Evolutionary conservation across 2,888 invertebrate genomes (phyloP), one percentile per base, ranked within the genome.

Genomic region (Gibbula magus): DNA sequence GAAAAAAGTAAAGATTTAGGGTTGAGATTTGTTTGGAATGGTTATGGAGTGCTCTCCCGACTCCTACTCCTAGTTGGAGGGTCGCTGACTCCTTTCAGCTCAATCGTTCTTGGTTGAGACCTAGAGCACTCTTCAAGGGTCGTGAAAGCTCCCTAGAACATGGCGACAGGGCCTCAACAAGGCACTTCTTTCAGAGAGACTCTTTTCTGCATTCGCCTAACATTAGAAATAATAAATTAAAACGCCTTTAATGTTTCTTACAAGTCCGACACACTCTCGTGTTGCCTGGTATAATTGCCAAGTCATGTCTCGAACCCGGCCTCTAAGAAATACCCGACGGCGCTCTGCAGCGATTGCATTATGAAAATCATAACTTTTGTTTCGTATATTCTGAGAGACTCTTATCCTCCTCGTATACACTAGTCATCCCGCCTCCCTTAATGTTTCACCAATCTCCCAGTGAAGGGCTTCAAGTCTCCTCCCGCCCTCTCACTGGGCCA

Each of bases 211-310:
- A 70, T 39, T 70, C n/a, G 39, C 22, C 70, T 35, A 39, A 70
- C 70, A 70, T 70, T 70, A 35, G 70, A 70, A 70, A 35, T 70
- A 70, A 70, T 70, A 70, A 70, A 70, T 70, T 70, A 70, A 70
- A 39, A 70, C 70, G 70, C 35, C 70, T 70, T 70, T 70, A 70
- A 32, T 70, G 70, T 70, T 32, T 20, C 35, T 20, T 35, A 29
- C 70, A 32, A 20, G 70, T 32, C 39, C 20, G 70, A 70, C 70
- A 20, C 70, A 35, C 32, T 32, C 70, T 70, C 35, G 35, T 32
- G 70, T 20, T 39, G 70, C 70, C 18, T 39, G 32, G 70, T 39
- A 39, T 70, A 70, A 70, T 70, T 70, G 70, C 32, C 35, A 70
- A 70, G 70, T 70, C 70, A 70, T 70, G 70, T 70, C 39, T 35